Evolutionary conservation across 2,888 invertebrate genomes (phyloP), one percentile per base, ranked within the genome.

Genomic region (Drosophila quinaria): DNA sequence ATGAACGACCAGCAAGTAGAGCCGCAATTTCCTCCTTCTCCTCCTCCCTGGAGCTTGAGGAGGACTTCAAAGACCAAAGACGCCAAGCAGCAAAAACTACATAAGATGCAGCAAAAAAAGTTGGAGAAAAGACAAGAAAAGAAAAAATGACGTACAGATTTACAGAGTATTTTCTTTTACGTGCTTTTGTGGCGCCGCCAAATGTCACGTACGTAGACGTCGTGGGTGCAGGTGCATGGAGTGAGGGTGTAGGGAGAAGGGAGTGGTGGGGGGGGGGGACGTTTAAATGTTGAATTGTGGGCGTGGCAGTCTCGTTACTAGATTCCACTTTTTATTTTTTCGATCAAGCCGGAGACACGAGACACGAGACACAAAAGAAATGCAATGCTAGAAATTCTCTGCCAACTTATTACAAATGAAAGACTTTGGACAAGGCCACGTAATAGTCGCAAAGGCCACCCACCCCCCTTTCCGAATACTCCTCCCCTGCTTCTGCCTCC

Each of bases 191-290:
- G 85, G 85, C 85, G 85, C 85, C 88, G 69, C 79, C 89, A 86
- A 85, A 83, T 88, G 89, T 88, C 89, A 85, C 87, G 85, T 88
- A 83, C 88, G 71, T 59, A 78, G 86, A 78, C 86, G 33, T 22
- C 52, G 54, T 15, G 54, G 60, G 31, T 65, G 80, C 68, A 64
- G 63, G 65, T 76, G 69, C 22, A 3, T 19, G 4, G 35, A 15
- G 13, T 4, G 11, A 3, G 31, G 49, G 3, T 3, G 37, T 10
- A 17, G 44, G 13, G 22, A 9, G 2, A 2, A 15, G 6, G 17
- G 6, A 22, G 10, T 10, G 9, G 0, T 4, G 8, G 10, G 5
- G 1, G 25, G 50, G 1, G 6, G 52, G 25, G 42, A 46, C 17
- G 22, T 6, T 19, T 37, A 22, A 46, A 59, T 56, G 50, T 19